Evolutionary conservation across 1,140 invertebrate species (phyloP).

Genomic region (Conus betulinus): DNA sequence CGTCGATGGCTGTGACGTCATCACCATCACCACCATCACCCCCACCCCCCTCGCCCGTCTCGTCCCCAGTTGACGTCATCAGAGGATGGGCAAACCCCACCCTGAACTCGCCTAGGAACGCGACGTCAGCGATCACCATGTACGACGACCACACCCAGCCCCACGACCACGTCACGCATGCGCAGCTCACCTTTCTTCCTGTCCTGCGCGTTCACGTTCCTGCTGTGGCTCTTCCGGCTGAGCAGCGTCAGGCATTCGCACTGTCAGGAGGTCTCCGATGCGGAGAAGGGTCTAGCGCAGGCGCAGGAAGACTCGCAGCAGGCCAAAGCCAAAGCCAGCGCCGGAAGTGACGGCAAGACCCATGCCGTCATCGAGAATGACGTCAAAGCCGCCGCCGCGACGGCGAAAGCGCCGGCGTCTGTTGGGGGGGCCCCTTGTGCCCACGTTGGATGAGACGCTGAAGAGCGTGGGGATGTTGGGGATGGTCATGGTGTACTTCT

Average conservation of each 20-base stretch:
- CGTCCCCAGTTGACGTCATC: too few species aligned
- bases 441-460: slow-evolving; percentile 50
- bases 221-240: slow-evolving; percentile 36
- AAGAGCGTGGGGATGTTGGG: slow-evolving; percentile 48
- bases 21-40: too few species aligned
- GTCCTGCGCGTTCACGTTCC: slow-evolving; percentile 15
- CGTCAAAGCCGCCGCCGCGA: neutral
- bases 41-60: too few species aligned
- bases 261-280: neutral
- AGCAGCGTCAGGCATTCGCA: neutral
- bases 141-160: slow-evolving; percentile 50
- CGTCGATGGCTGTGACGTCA: too few species aligned
- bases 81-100: too few species aligned
- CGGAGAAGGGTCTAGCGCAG: neutral
- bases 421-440: neutral
- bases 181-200: slow-evolving; percentile 51
- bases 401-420: too few species aligned
- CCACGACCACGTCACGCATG: slow-evolving; percentile 50
- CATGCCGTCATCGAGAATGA: neutral
- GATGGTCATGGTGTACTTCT: slow-evolving; percentile 57
- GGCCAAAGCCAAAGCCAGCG: neutral
- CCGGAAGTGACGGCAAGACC: neutral
- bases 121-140: too few species aligned
- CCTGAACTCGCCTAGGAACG: too few species aligned
- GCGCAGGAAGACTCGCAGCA: neutral